Evolutionary conservation across 92 coral and sea anemone genomes (phyloP), one percentile per base, ranked within the genome.

Genomic region (Palythoa caribaeorum): DNA sequence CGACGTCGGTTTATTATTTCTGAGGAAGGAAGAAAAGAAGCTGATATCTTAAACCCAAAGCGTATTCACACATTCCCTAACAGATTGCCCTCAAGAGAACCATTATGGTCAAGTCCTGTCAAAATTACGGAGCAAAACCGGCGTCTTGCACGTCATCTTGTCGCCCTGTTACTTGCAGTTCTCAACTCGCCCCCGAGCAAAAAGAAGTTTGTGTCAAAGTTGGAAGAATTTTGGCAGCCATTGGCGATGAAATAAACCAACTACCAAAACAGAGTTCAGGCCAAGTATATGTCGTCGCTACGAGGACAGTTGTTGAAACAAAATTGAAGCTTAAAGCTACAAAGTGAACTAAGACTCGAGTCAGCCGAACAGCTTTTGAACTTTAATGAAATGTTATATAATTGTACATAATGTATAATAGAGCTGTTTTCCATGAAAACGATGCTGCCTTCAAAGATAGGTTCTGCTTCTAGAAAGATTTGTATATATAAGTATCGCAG

Each of bases 181-280:
- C 85, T 1, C 89, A 92, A 48, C 75, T 93, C n/a, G 76, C 90
- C 39, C 77, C 84, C 39, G 91, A 90, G 54, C 63, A 81, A 78
- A 87, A 84, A 79, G 83, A 93, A 72, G 63, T 89, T 11, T 96
- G 98, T 75, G 87, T 78, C 75, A 91, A 88, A 66, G 92, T 96
- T 70, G 99, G 99, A 19, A 90, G 89, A 86, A 78, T 91, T 48
- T 90, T 96, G 87, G 98, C 99, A 9, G 79, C 91, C 71, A 87
- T 95, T 69, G 99, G 99, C 8, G 99, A 96, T 78, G 87, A 93
- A 21, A 77, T 91, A 53, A 94, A 94, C 63, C 51, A 76, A 15
- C 88, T 51, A 12, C 73, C 89, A 35, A 81, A 85, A 59, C 38
- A 48, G 76, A 66, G 19, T 21, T n/a, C 47, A 20, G 76, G 66